Evolutionary conservation across 2,113 vertebrate genomes (phyloP), one percentile per base, ranked within the genome.

Genomic region (Myanophis thanlyinensis): DNA sequence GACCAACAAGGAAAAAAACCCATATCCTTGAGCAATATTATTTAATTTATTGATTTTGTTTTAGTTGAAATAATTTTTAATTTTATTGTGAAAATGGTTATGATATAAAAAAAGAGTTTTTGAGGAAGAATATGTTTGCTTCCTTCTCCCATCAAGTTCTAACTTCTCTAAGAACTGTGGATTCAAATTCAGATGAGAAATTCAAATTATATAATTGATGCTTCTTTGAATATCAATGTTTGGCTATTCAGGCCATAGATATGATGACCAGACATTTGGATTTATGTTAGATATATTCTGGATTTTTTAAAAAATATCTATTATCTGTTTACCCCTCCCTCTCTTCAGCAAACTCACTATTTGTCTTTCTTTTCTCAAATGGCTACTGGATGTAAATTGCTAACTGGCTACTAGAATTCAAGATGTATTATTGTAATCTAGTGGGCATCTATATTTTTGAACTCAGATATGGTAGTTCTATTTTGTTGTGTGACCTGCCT

Each of bases 201-300:
- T 96, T 97, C 97, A 97, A 97, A 97, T 97, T 22, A 47, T 96
- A 96, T 95, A 97, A 96, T 96, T 97, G 97, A 97, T 97, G 97
- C 96, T 97, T 94, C 96, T 97, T 97, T 97, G 97, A 97, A 97
- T 95, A 97, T 95, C 96, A 95, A 96, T 97, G 95, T 98, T 98
- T 98, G 97, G 96, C 97, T 97, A 93, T 97, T 97, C 95, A 97
- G 97, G 92, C 96, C 97, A 96, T 97, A 20, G n/a, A 20, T 40
- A 73, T 4, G 3, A 30, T 30, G 25, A 67, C 59, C 59, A 67
- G 30, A 67, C 59, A 67, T 73, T 73, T 73, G n/a, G n/a, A 73
- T 20, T 40, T 73, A 73, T 80, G 6, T 40, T 80, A 80, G 67
- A 40, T 20, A 80, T 6, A 40, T 15, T 80, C 67, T 80, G 15